Percentiles rank a stretch among this genome's conserved stretches.
phyloP scores from a whole-genome alignment of 1,140 invertebrate species.

The Solen grandis region DNA sequence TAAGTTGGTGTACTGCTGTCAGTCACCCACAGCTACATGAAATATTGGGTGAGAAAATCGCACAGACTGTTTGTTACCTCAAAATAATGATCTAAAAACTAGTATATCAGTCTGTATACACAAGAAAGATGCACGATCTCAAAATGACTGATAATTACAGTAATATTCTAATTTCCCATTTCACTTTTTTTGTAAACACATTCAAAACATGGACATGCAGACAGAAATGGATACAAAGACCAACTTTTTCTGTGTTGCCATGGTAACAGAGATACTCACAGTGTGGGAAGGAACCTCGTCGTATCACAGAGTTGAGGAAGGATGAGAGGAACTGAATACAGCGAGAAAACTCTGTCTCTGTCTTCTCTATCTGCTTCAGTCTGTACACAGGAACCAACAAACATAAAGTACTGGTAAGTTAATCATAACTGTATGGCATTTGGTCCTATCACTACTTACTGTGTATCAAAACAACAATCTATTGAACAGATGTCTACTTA shows the following conservation, averaged over 20 bases:
- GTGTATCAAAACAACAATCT: too few species aligned
- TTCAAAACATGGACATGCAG: neutral
- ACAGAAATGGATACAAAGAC: neutral
- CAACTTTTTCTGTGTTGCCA: too few species aligned
- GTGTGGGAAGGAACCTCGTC: constrained; percentile 77
- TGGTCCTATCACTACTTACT: neutral
- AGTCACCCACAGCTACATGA: too few species aligned
- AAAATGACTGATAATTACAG: neutral
- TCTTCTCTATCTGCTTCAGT: constrained; percentile 66
- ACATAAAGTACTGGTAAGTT: neutral
- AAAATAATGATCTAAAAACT: neutral
- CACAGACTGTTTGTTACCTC: too few species aligned
- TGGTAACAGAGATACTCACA: constrained; percentile 75
- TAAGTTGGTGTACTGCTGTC: too few species aligned
- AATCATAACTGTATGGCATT: neutral
- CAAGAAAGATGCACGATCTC: neutral
- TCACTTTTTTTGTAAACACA: neutral
- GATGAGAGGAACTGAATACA: constrained; percentile 78
- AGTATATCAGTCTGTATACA: neutral
- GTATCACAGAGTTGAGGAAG: constrained; percentile 77
- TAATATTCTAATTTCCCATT: too few species aligned
- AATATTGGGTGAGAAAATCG: too few species aligned
- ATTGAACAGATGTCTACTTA: too few species aligned
- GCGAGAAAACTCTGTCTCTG: constrained; percentile 73
- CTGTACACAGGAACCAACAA: constrained; percentile 54